phyloP scores from a whole-genome alignment of 2,113 vertebrate genomes.

The Alaudala cheleensis region DNA sequence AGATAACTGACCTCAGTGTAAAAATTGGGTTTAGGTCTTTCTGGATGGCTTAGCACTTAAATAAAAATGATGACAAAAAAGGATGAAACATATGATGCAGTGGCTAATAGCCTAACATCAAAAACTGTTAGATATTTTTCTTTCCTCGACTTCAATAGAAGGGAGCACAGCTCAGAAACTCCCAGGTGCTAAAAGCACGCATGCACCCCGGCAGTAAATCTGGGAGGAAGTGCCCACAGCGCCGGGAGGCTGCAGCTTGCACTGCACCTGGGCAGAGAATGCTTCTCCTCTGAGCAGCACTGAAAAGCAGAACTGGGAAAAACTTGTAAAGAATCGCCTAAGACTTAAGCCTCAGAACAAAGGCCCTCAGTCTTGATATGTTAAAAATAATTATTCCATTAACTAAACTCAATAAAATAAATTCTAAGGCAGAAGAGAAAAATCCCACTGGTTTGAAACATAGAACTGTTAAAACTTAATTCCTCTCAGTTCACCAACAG shows the following conservation, averaged over 20 bases:
- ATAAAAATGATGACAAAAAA: background rate
- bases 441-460: background rate
- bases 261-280: background rate
- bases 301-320: background rate
- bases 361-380: background rate
- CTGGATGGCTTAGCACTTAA: background rate
- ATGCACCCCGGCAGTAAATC: background rate
- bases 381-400: background rate
- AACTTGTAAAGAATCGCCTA: background rate
- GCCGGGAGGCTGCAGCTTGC: background rate
- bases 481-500: background rate
- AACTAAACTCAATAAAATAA: background rate
- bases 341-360: background rate
- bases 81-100: background rate
- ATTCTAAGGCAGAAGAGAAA: background rate
- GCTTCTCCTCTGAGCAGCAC: background rate
- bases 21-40: background rate
- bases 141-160: background rate
- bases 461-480: background rate
- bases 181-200: background rate
- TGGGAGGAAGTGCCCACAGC: background rate
- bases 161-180: background rate
- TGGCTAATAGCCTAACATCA: background rate
- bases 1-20: background rate
- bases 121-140: background rate